Evolutionary conservation across 2,888 invertebrate species (phyloP).

Genomic region (Drosophila mayaguana): DNA sequence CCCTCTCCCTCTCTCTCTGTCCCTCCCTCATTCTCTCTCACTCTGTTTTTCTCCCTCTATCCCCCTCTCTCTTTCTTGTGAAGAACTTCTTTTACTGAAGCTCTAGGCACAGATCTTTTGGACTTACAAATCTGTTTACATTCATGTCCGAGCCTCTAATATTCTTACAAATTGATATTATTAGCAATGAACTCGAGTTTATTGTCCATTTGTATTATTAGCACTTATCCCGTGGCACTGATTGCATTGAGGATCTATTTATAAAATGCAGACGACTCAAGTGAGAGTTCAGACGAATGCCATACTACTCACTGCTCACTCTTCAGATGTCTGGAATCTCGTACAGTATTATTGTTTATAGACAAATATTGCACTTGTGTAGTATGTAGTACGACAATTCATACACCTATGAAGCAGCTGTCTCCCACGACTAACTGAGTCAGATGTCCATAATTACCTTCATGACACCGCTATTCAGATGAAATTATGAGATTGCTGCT

Average conservation of each 20-base stretch:
- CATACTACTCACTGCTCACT: neutral
- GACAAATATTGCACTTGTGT: neutral
- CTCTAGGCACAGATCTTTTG: neutral
- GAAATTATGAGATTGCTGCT: constrained; percentile 26
- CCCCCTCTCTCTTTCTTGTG: neutral
- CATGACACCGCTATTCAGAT: constrained; percentile 30
- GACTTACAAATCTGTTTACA: neutral
- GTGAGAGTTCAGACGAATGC: constrained; percentile 32
- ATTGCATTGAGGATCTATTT: constrained; percentile 31
- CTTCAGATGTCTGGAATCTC: constrained; percentile 4
- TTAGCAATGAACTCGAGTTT: constrained; percentile 3
- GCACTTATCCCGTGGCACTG: neutral
- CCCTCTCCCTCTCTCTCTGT: neutral
- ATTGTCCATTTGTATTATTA: constrained; percentile 8
- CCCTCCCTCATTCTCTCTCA: neutral
- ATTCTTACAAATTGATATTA: neutral
- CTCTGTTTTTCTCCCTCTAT: neutral
- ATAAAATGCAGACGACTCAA: constrained; percentile 45
- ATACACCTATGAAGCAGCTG: neutral
- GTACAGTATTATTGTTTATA: neutral
- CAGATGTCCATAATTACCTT: constrained; percentile 6
- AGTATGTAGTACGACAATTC: neutral
- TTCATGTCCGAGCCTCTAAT: neutral
- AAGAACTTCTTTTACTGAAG: no score
- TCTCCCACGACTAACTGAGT: constrained; percentile 4